Base-by-base conservation (phyloP, 2,888 invertebrate species). In the Ceriagrion tenellum region DNA sequence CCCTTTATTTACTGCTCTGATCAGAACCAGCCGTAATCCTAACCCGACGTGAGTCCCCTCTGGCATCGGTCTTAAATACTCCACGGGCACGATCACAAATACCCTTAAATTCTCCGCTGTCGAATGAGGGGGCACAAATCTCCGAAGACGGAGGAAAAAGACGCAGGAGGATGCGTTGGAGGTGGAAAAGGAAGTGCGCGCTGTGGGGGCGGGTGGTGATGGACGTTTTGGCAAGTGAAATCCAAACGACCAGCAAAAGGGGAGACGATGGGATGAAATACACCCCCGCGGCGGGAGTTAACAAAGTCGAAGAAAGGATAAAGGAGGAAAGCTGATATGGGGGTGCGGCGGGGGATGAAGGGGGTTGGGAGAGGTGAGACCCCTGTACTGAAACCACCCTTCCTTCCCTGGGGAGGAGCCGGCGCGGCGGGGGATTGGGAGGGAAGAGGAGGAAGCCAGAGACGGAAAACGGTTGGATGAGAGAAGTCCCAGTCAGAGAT, bases 221-320 rank as follows among this genome's bases (percentile, higher is more conserved):
- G n/a, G 69, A 69, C 69, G n/a, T 69, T 69, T 69, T 69, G 69
- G 69, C 69, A 69, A 69, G n/a, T n/a, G 69, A 69, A 69, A 69
- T 23, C 69, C 69, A 69, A 69, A 69, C 69, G 23, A 69, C 69
- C n/a, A 1, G 23, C 26, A 26, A n/a, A 69, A 69, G 69, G 69
- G 69, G n/a, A 26, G n/a, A 26, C 0, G 20, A 59, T 20, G 59
- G 59, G 59, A 20, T 59, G 12, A 59, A 59, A 59, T 12, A n/a
- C 26, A 69, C 69, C 69, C 63, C 69, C 69, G 23, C n/a, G 26
- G 69, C n/a, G 69, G 12, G 69, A 69, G 69, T 69, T 69, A 69
- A n/a, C 69, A 26, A 69, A 69, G 69, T 26, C 69, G 69, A 69
- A 20, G 69, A 69, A 69, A 69, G 23, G 69, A 47, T 26, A 26